Evolutionary conservation across 2,113 vertebrate species (phyloP), one percentile per base, ranked within the genome.

Genomic region (Osmerus mordax): DNA sequence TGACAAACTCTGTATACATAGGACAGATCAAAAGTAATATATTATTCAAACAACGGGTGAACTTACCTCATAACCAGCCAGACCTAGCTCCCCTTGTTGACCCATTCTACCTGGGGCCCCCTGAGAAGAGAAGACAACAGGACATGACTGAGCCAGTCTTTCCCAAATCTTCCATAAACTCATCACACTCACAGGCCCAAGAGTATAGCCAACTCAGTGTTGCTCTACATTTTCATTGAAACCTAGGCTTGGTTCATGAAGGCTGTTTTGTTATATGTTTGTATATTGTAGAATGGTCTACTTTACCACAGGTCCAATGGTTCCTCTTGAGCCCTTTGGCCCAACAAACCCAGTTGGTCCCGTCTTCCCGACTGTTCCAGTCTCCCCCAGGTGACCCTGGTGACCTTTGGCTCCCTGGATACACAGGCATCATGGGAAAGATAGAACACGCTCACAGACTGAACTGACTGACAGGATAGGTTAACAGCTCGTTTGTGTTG

Each of bases 251-350:
- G 15, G 67, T 1, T n/a, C 72, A 72, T 14, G 4, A 36, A 36
- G 32, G 74, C 67, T 73, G 77, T 36, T 77, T 9, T 47, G 41
- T 11, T 47, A 5, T 47, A 11, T 47, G 41, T 47, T 47, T 47
- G 41, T 47, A 47, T 47, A 47, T 47, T 47, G 7, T 47, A 47
- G 41, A 47, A 47, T 11, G 65, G 74, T 85, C 51, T 52, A 82
- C 78, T 80, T 94, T 92, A 99, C 97, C 96, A 88, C 94, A 62
- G 95, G 91, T 92, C 97, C 97, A 69, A 94, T 92, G 81, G 95
- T 98, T 89, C 97, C 97, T 92, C 97, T 94, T 64, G 96, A 97
- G 77, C 97, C 97, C 88, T 99, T 99, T 5, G 92, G 96, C 71
- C 97, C 97, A 71, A 92, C 91, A 78, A 92, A 95, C 58, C 97